Percentiles rank a stretch among this genome's conserved stretches.
phyloP scores from a whole-genome alignment of 2,888 invertebrate genomes.

The Yponomeuta cagnagella region DNA sequence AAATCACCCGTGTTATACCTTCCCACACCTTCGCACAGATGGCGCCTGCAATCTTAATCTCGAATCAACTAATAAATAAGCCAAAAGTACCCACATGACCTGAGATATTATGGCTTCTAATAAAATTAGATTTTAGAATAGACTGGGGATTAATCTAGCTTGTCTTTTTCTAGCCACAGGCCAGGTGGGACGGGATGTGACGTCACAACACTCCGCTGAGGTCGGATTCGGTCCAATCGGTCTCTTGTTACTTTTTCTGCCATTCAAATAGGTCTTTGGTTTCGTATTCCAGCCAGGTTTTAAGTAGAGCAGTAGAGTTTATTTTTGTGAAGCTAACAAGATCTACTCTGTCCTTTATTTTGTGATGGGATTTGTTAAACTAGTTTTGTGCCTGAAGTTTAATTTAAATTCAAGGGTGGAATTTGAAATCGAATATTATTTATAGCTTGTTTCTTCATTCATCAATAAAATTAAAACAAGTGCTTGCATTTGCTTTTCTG shows the following conservation, averaged over 20 bases:
- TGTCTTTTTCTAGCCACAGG: neutral
- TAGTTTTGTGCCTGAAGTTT: neutral
- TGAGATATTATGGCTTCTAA: neutral
- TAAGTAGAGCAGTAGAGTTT: conserved; percentile 10
- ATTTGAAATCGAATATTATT: too few relatives aligned
- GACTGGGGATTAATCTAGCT: neutral
- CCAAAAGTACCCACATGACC: neutral
- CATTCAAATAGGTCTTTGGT: conserved; percentile 32
- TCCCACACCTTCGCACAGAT: neutral
- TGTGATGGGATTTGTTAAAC: neutral
- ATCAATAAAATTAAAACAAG: too few relatives aligned
- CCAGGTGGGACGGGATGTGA: conserved; percentile 13
- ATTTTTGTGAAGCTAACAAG: conserved; percentile 14
- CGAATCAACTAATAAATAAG: neutral
- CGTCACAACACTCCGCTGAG: conserved; percentile 7
- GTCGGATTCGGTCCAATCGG: conserved; percentile 21
- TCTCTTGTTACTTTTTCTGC: conserved; percentile 28
- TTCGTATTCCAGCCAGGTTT: conserved; percentile 18
- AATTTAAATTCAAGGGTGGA: neutral
- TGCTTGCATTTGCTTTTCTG: too few relatives aligned
- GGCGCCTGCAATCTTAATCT: neutral
- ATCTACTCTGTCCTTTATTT: neutral
- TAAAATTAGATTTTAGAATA: neutral
- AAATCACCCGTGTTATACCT: neutral
- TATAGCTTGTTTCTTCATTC: too few relatives aligned